Conservation (phyloP, 1,140 invertebrate species). For the Zaprionus camerounensis region DNA sequence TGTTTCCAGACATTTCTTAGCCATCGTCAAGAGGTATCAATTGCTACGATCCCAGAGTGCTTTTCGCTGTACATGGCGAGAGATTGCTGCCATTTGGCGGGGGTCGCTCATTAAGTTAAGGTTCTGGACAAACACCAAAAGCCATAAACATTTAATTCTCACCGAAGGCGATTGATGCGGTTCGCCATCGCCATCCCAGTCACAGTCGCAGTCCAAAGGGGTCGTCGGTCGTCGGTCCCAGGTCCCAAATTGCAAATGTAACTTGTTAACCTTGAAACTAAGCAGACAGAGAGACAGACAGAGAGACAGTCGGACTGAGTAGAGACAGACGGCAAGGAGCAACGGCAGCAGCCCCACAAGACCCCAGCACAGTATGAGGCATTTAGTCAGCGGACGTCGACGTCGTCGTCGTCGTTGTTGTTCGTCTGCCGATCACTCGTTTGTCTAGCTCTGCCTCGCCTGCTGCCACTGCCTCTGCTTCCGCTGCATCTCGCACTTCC, state of each 20-base stretch:
- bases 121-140: slow-evolving; percentile 48
- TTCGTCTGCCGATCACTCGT: slow-evolving; percentile 78
- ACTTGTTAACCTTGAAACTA: slow-evolving; percentile 79
- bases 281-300: slow-evolving; percentile 50
- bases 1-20: slow-evolving; percentile 40
- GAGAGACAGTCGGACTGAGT: slow-evolving; percentile 28
- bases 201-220: slow-evolving; percentile 12
- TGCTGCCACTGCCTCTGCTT: slow-evolving; percentile 20
- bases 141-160: slow-evolving; percentile 80
- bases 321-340: slow-evolving; percentile 32
- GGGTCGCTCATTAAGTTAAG: slow-evolving; percentile 68
- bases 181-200: slow-evolving; percentile 13
- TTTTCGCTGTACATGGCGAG: slow-evolving; percentile 65
- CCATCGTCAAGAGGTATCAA: slow-evolving; percentile 58
- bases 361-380: slow-evolving; percentile 76
- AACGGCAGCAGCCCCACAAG: slow-evolving; percentile 47
- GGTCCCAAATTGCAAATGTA: slow-evolving; percentile 78
- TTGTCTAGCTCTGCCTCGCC: slow-evolving; percentile 78
- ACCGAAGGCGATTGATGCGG: slow-evolving; percentile 76
- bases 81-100: slow-evolving; percentile 30
- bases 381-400: slow-evolving; percentile 70
- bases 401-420: slow-evolving; percentile 44
- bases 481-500: not conserved
- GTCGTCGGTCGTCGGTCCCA: slow-evolving; percentile 36
- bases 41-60: slow-evolving; percentile 66